Conservation (phyloP, 1,140 invertebrate species). For the Linepithema humile region DNA sequence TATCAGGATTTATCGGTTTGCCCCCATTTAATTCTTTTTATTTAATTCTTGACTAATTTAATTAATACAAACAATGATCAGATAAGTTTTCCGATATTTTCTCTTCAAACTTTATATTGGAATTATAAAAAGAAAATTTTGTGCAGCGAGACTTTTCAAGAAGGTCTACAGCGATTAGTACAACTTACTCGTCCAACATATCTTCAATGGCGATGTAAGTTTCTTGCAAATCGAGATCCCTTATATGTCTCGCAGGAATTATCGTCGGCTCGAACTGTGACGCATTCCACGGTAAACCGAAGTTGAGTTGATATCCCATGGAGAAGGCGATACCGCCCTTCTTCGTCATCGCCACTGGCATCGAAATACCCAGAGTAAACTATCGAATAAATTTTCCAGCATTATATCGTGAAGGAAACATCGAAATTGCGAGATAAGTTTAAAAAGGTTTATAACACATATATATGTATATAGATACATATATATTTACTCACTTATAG, state of each 20-base stretch:
- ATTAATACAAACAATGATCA: not conserved
- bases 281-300: conserved; percentile 79
- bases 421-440: not conserved
- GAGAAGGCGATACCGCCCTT: conserved; percentile 76
- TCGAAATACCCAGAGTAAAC: conserved; percentile 78
- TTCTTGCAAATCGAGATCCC: conserved; percentile 77
- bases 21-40: not conserved
- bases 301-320: conserved; percentile 82
- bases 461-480: too few species aligned
- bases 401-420: not conserved
- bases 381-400: conserved; percentile 50
- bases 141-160: not conserved
- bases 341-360: conserved; percentile 77
- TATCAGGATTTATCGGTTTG: not conserved
- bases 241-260: conserved; percentile 72
- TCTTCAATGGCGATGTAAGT: conserved; percentile 78
- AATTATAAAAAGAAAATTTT: not conserved
- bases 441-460: too few species aligned
- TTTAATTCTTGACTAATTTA: conserved; percentile 22
- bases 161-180: not conserved
- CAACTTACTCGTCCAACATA: conserved; percentile 79
- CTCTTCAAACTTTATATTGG: too few species aligned
- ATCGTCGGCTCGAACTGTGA: conserved; percentile 79
- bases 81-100: not conserved
- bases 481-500: too few species aligned